Conservation (phyloP, 2,888 invertebrate genomes). For the Polydrusus tereticollis region DNA sequence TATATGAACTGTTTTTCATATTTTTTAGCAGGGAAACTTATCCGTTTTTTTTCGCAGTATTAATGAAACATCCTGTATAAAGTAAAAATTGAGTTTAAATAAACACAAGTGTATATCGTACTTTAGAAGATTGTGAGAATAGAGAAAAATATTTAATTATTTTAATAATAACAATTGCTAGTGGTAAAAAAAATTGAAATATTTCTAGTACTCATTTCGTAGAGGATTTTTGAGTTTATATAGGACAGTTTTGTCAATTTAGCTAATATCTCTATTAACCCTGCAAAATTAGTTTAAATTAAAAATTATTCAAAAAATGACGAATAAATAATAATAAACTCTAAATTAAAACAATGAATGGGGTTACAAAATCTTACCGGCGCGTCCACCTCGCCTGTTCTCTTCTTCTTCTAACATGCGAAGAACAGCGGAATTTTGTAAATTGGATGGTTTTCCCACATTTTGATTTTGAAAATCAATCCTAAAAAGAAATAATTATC, state of each 20-base stretch:
- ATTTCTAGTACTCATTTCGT: too few species aligned
- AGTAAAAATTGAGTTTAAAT: too few species aligned
- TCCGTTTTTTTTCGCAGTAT: too few species aligned
- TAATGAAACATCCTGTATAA: too few species aligned
- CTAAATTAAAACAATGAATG: not conserved
- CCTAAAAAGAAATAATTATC: conserved; percentile 67
- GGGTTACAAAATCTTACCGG: conserved; percentile 70
- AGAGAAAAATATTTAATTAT: not conserved
- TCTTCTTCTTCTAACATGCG: conserved; percentile 90
- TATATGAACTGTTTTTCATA: too few species aligned
- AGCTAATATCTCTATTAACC: too few species aligned
- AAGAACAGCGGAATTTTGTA: conserved; percentile 88
- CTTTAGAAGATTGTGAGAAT: not conserved
- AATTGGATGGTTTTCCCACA: conserved; percentile 81
- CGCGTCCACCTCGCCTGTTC: conserved; percentile 75
- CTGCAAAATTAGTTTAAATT: too few species aligned
- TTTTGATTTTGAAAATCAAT: conserved; percentile 82
- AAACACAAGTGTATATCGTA: not conserved
- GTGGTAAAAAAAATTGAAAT: too few species aligned
- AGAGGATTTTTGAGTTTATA: too few species aligned
- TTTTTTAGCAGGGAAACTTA: too few species aligned
- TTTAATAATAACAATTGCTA: not conserved
- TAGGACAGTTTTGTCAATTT: too few species aligned
- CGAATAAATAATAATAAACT: conserved; percentile 5
- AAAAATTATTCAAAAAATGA: not conserved